These are phyloP conservation scores for Trichogramma dendrolimi DNA, from an alignment of 2,888 invertebrate genomes.

Conservation along the genomic window DNA sequence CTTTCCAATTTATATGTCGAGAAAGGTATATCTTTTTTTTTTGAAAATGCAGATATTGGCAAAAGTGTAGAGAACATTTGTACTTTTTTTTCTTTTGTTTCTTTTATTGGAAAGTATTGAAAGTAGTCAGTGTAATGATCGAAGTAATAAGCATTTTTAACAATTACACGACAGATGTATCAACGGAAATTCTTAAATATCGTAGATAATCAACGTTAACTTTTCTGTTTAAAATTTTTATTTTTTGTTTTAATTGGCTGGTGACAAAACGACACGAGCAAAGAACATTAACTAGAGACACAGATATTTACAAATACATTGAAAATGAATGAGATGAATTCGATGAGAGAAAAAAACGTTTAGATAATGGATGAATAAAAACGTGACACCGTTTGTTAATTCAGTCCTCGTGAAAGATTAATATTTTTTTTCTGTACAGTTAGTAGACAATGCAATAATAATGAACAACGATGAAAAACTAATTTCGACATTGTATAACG, in stretches of 20 bases:
- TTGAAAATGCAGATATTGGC: too few species aligned
- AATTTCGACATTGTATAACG: too few species aligned
- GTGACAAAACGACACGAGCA: not conserved
- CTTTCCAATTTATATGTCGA: too few species aligned
- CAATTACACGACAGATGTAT: too few species aligned
- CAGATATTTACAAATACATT: not conserved
- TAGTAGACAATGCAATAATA: too few species aligned
- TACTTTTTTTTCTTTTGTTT: not conserved
- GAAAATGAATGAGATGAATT: not conserved
- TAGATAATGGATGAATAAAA: not conserved
- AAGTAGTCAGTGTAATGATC: not conserved
- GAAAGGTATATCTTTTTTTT: too few species aligned
- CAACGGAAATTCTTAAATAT: not conserved
- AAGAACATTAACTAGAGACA: not conserved
- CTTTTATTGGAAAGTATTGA: not conserved
- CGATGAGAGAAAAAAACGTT: not conserved
- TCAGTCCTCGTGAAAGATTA: not conserved
- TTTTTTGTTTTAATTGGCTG: not conserved
- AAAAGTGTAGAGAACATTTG: not conserved
- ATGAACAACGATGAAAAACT: too few species aligned
- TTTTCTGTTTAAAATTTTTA: constrained; percentile 26
- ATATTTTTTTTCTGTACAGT: too few species aligned
- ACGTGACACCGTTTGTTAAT: not conserved
- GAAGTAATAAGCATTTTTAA: too few species aligned
- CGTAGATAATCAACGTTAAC: constrained; percentile 30